Evolutionary conservation across 2,888 invertebrate genomes (phyloP).

Genomic region (Morpho achilles): DNA sequence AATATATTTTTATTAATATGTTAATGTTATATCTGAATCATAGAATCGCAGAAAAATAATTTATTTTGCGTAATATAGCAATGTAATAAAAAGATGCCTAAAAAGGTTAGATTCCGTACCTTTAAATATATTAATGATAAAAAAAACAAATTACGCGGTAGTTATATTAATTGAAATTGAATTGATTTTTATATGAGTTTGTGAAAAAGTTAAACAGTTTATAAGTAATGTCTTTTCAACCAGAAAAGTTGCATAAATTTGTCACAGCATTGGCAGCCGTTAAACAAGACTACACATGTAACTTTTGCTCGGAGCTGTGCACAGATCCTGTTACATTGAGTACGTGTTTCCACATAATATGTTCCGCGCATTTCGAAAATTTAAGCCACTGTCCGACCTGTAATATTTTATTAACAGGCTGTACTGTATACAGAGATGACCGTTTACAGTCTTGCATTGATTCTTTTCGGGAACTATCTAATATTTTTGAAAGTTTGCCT

Average conservation of each 20-base stretch:
- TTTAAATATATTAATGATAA: no score
- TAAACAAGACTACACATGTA: slow-evolving; percentile 55
- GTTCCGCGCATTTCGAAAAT: slow-evolving; percentile 49
- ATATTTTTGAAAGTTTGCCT: slow-evolving; percentile 41
- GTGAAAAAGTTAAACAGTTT: background rate
- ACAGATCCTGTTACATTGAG: slow-evolving; percentile 60
- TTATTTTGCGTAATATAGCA: no score
- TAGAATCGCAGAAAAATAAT: no score
- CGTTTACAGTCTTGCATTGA: slow-evolving; percentile 44
- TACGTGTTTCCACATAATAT: slow-evolving; percentile 64
- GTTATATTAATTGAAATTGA: no score
- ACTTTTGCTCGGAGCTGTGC: slow-evolving; percentile 53
- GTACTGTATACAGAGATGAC: slow-evolving; percentile 44
- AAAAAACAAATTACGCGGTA: background rate
- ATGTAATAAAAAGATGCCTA: no score
- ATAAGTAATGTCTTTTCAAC: slow-evolving; percentile 37
- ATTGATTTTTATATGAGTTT: background rate
- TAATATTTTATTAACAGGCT: slow-evolving; percentile 42
- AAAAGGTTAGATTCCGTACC: no score
- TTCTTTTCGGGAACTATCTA: slow-evolving; percentile 44
- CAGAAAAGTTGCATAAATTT: slow-evolving; percentile 42
- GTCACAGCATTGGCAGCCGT: slow-evolving; percentile 55
- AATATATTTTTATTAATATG: no score
- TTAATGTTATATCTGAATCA: no score
- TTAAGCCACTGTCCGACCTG: slow-evolving; percentile 56